Evolutionary conservation across 2,797 vertebrate species (phyloP), one percentile per base, ranked within the genome.

Genomic region (Coilia nasus): DNA sequence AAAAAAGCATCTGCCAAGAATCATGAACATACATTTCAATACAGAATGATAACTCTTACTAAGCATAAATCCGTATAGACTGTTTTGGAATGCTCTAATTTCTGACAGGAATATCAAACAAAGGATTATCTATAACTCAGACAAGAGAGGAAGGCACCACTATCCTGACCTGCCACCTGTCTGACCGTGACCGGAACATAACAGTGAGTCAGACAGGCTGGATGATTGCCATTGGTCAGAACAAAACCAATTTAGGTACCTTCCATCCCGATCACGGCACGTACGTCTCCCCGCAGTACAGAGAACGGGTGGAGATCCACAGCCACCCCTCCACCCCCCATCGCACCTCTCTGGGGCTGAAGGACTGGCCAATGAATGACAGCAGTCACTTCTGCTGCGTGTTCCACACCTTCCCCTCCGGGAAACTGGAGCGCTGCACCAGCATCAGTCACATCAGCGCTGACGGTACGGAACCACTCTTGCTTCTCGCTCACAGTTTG

Each of bases 381-480:
- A 87, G 59, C 35, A 82, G 14, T 21, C 2, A 21, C 25, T 81
- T 90, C 54, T 93, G 92, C 87, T 93, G 92, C 82, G 81, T 87
- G 3, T 90, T 93, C 57, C 71, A 87, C 14, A 89, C 89, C 9
- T 93, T 93, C 85, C 91, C 92, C 44, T 89, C 89, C 5, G 92
- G 92, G 41, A 89, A 41, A 10, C 82, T 92, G 81, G 83, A 87
- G 41, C 46, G 81, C 25, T 93, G 92, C 47, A 81, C 44, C 1
- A 83, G 86, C 7, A 83, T 82, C 28, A 85, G 35, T 31, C 75
- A 85, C 25, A 83, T 67, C 50, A 78, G 81, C 19, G 54, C 4
- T 81, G 41, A 23, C 23, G 71, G 71, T 44, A 44, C 7, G 41
- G 9, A 78, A 78, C 15, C 28, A 9, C 71, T 78, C 35, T 15